phyloP scores from a whole-genome alignment of 2,888 invertebrate genomes.

The Liposcelis brunnea region DNA sequence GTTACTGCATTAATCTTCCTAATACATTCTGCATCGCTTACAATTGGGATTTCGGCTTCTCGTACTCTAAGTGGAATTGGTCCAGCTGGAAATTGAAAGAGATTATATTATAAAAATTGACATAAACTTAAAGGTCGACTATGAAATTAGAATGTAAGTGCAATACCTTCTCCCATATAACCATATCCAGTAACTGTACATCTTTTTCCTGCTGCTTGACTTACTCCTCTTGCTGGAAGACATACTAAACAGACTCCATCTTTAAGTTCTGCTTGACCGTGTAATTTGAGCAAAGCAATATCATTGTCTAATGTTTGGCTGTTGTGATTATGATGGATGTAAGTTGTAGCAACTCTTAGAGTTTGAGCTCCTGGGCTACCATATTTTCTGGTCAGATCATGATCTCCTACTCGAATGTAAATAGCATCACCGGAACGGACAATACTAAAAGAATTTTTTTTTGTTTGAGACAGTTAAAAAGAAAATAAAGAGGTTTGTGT shows the following conservation, averaged over 20 bases:
- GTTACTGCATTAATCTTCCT: slow-evolving; percentile 87
- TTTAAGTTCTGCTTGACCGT: slow-evolving; percentile 72
- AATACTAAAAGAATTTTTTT: too few species aligned
- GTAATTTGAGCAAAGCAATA: slow-evolving; percentile 75
- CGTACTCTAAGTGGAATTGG: slow-evolving; percentile 79
- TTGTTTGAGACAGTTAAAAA: too few species aligned
- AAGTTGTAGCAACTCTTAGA: slow-evolving; percentile 75
- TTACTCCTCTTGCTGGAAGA: slow-evolving; percentile 73
- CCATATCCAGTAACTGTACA: slow-evolving; percentile 90
- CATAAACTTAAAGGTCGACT: too few species aligned
- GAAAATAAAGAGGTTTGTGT: not conserved
- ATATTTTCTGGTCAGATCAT: slow-evolving; percentile 76
- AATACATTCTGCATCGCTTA: slow-evolving; percentile 82
- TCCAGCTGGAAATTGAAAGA: slow-evolving; percentile 42
- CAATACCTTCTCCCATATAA: slow-evolving; percentile 79
- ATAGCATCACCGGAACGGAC: slow-evolving; percentile 88
- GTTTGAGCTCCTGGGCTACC: slow-evolving; percentile 87
- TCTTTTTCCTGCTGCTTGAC: slow-evolving; percentile 73
- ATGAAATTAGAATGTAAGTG: not conserved
- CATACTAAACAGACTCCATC: slow-evolving; percentile 77
- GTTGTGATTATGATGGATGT: slow-evolving; percentile 91
- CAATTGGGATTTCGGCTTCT: slow-evolving; percentile 81
- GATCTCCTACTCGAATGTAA: slow-evolving; percentile 83
- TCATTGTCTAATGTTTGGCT: slow-evolving; percentile 89
- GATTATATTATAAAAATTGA: not conserved